Conservation (phyloP, 2,888 invertebrate genomes). For the Camptogramma bilineatum region DNA sequence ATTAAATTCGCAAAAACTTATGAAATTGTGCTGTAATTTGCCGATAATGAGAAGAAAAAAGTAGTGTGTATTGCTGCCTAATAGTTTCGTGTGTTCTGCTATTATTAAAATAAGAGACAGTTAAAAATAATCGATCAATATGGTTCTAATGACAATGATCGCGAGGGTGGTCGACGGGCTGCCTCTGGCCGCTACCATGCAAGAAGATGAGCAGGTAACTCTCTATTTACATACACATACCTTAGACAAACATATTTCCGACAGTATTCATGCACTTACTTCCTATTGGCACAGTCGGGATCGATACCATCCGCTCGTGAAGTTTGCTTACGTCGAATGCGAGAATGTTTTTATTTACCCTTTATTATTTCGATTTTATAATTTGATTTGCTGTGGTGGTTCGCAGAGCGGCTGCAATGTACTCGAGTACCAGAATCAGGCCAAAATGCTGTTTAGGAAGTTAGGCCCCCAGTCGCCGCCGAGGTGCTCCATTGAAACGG, state of each 20-base stretch:
- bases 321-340: constrained; percentile 39
- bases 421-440: constrained; percentile 99
- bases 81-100: constrained; percentile 35
- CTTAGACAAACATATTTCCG: constrained; percentile 1
- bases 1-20: constrained; percentile 26
- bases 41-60: constrained; percentile 75
- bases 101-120: constrained; percentile 53
- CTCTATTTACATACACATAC: constrained; percentile 25
- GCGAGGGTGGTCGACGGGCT: constrained; percentile 97
- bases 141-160: constrained; percentile 99
- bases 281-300: constrained; percentile 23
- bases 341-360: constrained; percentile 43
- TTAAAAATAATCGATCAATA: constrained; percentile 76
- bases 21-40: constrained; percentile 43
- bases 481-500: constrained; percentile 98
- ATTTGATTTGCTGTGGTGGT: constrained; percentile 75
- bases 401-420: constrained; percentile 96
- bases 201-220: constrained; percentile 98
- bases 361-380: constrained; percentile 53
- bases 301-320: constrained; percentile 15
- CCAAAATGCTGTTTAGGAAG: constrained; percentile 98
- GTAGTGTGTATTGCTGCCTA: constrained; percentile 50
- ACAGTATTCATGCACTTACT: constrained; percentile 15
- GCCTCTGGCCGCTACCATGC: constrained; percentile 98
- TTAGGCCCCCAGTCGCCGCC: constrained; percentile 95